Percentiles rank a stretch among this genome's conserved stretches.
phyloP scores from a whole-genome alignment of 2,797 vertebrate species.

The Chaunax sp. region DNA sequence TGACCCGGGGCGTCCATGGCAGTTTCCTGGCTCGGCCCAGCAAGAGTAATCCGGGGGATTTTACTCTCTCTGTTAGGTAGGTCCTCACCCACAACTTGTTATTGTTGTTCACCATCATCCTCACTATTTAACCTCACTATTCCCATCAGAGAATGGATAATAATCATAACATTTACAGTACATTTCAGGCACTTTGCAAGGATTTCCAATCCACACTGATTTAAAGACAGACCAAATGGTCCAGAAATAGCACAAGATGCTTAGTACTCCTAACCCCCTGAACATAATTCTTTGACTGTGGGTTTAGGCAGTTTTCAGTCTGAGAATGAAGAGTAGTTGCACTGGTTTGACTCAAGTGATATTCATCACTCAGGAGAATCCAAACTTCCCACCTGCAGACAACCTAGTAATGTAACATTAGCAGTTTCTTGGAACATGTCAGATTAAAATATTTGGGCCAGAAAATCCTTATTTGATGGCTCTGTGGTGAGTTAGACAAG shows the following conservation, averaged over 20 bases:
- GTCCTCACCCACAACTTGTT: not conserved
- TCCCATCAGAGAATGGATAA: constrained; percentile 13
- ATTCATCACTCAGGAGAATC: constrained; percentile 1
- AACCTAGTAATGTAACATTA: constrained; percentile 18
- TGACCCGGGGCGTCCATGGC: constrained; percentile 89
- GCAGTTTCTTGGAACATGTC: constrained; percentile 47
- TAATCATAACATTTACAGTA: not conserved
- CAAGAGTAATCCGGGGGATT: constrained; percentile 92
- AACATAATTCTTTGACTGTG: not conserved
- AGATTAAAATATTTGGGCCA: too few species aligned
- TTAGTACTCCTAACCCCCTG: not conserved
- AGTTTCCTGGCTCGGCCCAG: constrained; percentile 93
- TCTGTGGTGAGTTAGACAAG: constrained; percentile 17
- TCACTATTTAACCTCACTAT: constrained; percentile 11
- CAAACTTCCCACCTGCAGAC: not conserved
- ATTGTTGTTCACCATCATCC: constrained; percentile 4
- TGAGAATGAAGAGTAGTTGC: not conserved
- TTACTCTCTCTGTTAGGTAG: constrained; percentile 92
- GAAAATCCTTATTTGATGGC: not conserved
- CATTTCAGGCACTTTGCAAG: not conserved
- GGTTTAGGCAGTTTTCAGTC: not conserved
- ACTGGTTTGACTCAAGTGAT: not conserved
- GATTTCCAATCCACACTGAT: too few species aligned
- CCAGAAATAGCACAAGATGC: not conserved
- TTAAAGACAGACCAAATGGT: not conserved